Conservation (phyloP, 2,797 vertebrate genomes). For the Helicolenus hilgendorfi region DNA sequence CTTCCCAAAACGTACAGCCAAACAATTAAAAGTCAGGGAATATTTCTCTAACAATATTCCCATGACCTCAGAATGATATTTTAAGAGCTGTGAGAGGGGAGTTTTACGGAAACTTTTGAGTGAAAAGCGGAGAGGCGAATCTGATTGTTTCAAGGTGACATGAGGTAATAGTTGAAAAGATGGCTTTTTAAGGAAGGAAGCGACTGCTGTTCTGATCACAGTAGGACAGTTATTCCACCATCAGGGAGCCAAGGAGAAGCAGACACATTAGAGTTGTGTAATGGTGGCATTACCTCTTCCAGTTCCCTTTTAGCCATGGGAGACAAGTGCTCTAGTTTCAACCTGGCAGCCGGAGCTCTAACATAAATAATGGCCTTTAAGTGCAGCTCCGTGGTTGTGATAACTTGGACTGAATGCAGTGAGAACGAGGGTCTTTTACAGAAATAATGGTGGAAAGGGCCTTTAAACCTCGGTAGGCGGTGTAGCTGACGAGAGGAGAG, state of each 20-base stretch:
- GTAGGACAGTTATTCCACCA: conserved; percentile 10
- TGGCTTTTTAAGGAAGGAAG: conserved; percentile 4
- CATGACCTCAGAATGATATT: conserved; percentile 26
- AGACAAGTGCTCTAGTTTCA: conserved; percentile 42
- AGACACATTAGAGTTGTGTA: conserved; percentile 8
- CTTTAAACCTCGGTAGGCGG: conserved; percentile 11
- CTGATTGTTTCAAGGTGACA: conserved; percentile 15
- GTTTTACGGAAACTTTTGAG: conserved; percentile 3
- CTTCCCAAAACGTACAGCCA: background rate
- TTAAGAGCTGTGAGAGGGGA: background rate
- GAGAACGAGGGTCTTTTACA: background rate
- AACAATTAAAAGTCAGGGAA: conserved; percentile 8
- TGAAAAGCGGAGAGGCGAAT: background rate
- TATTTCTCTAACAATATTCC: conserved; percentile 19
- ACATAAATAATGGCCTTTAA: conserved; percentile 67
- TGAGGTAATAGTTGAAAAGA: conserved; percentile 4
- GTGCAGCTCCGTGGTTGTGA: conserved; percentile 56
- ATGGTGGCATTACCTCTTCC: conserved; percentile 15
- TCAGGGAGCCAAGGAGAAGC: background rate
- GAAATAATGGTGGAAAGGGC: conserved; percentile 17
- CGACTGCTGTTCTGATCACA: conserved; percentile 9
- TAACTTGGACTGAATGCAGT: conserved; percentile 54
- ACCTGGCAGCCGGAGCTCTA: conserved; percentile 42
- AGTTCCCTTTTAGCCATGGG: background rate
- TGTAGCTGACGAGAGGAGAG: conserved; percentile 3